Evolutionary conservation across 2,113 vertebrate species (phyloP).

Genomic region (Amphilophus citrinellus): DNA sequence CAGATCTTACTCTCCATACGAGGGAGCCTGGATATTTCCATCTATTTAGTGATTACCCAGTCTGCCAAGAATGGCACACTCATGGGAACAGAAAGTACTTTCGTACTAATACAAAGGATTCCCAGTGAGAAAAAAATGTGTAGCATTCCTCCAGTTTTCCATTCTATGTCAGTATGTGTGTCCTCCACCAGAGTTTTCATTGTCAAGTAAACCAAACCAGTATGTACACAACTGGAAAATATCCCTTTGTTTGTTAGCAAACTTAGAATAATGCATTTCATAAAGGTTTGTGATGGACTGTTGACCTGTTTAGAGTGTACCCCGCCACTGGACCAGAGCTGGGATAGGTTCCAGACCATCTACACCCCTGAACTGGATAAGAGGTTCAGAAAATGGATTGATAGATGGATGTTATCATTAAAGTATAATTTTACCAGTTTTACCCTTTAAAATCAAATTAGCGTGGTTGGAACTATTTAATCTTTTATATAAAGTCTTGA

Average conservation of each 20-base stretch:
- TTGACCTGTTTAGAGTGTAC: too few species aligned
- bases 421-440: not conserved
- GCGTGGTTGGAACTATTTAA: too few species aligned
- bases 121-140: slow-evolving; percentile 56
- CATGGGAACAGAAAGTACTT: slow-evolving; percentile 65
- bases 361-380: not conserved
- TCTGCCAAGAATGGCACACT: slow-evolving; percentile 50
- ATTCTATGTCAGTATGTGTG: not conserved
- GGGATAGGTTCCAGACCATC: too few species aligned
- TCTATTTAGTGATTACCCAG: slow-evolving; percentile 63
- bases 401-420: not conserved
- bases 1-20: slow-evolving; percentile 23
- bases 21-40: slow-evolving; percentile 39
- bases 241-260: too few species aligned
- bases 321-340: too few species aligned
- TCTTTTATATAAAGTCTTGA: too few species aligned
- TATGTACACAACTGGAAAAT: not conserved
- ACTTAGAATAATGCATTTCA: too few species aligned
- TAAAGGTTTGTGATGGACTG: not conserved
- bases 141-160: slow-evolving; percentile 28
- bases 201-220: not conserved
- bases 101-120: slow-evolving; percentile 41
- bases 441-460: not conserved
- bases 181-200: not conserved
- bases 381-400: not conserved